Percentiles rank a stretch among this genome's conserved stretches.
phyloP scores from a whole-genome alignment of 2,797 vertebrate genomes.

The Pempheris klunzingeri region DNA sequence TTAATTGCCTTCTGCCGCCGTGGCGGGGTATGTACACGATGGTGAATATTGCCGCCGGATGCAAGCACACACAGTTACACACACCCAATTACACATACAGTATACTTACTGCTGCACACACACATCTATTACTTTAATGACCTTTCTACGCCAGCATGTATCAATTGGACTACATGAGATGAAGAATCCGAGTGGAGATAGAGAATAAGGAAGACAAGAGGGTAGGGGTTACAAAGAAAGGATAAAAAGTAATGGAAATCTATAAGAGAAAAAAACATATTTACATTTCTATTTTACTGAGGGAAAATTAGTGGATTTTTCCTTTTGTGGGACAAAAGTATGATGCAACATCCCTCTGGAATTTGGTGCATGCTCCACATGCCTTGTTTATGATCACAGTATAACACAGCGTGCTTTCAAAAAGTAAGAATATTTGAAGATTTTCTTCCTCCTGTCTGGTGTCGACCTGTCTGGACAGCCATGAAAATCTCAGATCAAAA shows the following conservation, averaged over 20 bases:
- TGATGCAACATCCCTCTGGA: neutral
- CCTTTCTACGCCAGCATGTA: constrained; percentile 23
- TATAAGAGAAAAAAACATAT: neutral
- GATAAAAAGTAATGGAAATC: constrained; percentile 4
- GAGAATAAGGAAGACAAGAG: neutral
- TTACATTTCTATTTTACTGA: neutral
- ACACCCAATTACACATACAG: neutral
- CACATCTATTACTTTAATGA: constrained; percentile 19
- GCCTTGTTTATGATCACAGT: too few species aligned
- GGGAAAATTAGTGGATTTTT: neutral
- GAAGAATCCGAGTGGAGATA: neutral
- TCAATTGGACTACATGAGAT: constrained; percentile 10
- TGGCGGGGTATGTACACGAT: constrained; percentile 28
- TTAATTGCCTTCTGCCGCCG: constrained; percentile 69
- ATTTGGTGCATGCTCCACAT: too few species aligned
- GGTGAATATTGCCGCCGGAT: constrained; percentile 37
- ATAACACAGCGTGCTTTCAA: neutral
- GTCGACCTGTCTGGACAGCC: constrained; percentile 23
- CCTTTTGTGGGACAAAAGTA: neutral
- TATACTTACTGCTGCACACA: neutral
- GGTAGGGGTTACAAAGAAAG: neutral
- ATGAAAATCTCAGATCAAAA: constrained; percentile 27
- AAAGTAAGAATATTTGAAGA: neutral
- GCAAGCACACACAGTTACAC: constrained; percentile 8
- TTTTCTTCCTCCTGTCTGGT: neutral